phyloP scores from a whole-genome alignment of 1,140 invertebrate genomes.

The Rhynchophorus ferrugineus region DNA sequence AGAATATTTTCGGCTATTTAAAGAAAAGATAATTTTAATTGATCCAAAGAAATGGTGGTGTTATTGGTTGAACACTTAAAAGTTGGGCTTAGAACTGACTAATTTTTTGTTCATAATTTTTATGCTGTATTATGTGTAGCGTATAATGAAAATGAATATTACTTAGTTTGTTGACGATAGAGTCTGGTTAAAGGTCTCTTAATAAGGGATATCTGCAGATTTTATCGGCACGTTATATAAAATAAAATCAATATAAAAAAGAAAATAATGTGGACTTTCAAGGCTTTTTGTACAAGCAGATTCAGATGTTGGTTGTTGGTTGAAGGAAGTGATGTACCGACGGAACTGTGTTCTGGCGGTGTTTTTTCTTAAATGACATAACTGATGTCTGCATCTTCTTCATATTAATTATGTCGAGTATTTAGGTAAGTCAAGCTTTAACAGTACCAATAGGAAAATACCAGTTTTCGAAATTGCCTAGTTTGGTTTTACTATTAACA shows the following conservation, averaged over 20 bases:
- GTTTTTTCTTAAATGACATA: conserved; percentile 6
- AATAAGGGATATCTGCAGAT: not conserved
- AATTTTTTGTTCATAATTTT: conserved; percentile 13
- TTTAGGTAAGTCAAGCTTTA: conserved; percentile 23
- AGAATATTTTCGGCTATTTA: too few relatives aligned
- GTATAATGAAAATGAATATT: conserved; percentile 15
- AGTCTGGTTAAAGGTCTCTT: not conserved
- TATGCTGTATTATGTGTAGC: conserved; percentile 22
- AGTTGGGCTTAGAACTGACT: not conserved
- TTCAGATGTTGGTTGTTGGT: conserved; percentile 23
- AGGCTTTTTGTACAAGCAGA: conserved; percentile 27
- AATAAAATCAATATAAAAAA: conserved; percentile 12
- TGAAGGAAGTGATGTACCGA: too few relatives aligned
- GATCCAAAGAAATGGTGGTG: too few relatives aligned
- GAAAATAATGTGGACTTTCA: conserved; percentile 25
- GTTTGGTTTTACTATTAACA: not conserved
- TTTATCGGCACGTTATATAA: not conserved
- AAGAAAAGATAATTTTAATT: too few relatives aligned
- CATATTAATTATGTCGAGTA: conserved; percentile 25
- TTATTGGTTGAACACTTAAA: conserved; percentile 4
- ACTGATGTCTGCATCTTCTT: conserved; percentile 26
- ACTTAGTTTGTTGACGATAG: conserved; percentile 9
- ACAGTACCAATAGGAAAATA: too few relatives aligned
- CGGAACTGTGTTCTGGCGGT: too few relatives aligned
- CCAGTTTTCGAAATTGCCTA: conserved; percentile 13